Evolutionary conservation across 2,797 vertebrate species (phyloP), one percentile per base, ranked within the genome.

Genomic region (Sebastes matsubarae): DNA sequence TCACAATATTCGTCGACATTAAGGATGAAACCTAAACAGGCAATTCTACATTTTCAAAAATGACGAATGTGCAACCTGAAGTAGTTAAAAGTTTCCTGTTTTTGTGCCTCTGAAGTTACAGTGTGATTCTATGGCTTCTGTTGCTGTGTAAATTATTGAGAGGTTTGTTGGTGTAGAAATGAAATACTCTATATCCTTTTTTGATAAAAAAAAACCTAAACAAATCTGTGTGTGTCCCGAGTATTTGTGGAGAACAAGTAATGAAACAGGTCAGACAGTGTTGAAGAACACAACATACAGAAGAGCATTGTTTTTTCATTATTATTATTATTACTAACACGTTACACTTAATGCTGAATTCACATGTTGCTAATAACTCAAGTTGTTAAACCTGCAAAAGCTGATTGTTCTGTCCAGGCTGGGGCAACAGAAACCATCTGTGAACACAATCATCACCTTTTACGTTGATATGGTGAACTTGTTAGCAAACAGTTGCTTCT

Each of bases 151-250:
- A 96, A 96, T 97, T 94, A 97, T 20, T 46, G 42, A 97, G 94
- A 97, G 95, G 95, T 97, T 95, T 96, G 96, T 97, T 97, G 96
- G 96, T 97, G 96, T 96, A 95, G 94, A 97, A 96, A 97, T 97
- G 94, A 97, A 98, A 98, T 96, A 96, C 94, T 97, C 96, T 97
- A 97, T 97, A 97, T 92, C 89, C 93, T 97, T 97, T 98, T 93
- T 96, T 92, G 94, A 96, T 94, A 97, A 96, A 96, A 88, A 86
- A 24, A 75, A 82, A 75, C 4, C 38, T 22, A 84, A 89, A 84
- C 82, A 80, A 88, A 87, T 78, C 29, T 66, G n/a, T 74, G 88
- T 86, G 89, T 88, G 78, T 88, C 79, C 32, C 2, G 80, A 77
- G 80, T 87, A 14, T 90, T 82, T 92, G 30, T 90, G 52, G 6